Conservation (phyloP, 1,140 invertebrate species). For the Drosophila teissieri region DNA sequence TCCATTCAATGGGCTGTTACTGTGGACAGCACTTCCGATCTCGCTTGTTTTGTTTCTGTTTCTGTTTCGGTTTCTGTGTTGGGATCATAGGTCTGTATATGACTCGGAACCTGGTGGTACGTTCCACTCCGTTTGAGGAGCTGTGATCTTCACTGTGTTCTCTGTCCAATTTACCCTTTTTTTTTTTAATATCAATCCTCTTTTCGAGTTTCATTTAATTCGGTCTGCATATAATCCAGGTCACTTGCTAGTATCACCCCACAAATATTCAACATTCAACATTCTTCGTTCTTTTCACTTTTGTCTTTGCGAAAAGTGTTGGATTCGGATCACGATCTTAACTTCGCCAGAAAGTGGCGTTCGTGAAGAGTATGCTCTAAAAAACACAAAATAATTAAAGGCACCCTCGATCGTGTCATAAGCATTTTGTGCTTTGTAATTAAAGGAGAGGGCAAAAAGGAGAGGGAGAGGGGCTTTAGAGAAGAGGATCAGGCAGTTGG, state of each 20-base stretch:
- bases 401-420: conserved; percentile 58
- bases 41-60: not conserved
- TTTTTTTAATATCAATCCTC: not conserved
- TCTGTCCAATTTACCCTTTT: not conserved
- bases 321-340: conserved; percentile 23
- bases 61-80: not conserved
- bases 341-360: conserved; percentile 46
- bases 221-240: not conserved
- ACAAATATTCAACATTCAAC: not conserved
- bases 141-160: conserved; percentile 1
- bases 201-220: no score
- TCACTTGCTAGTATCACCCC: not conserved
- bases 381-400: conserved; percentile 17
- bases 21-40: conserved; percentile 20
- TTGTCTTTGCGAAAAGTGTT: not conserved
- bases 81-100: conserved; percentile 13
- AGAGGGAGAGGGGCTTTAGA: conserved; percentile 12
- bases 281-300: not conserved
- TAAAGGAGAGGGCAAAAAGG: conserved; percentile 57
- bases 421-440: conserved; percentile 66
- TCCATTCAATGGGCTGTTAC: conserved; percentile 3
- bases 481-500: conserved; percentile 12
- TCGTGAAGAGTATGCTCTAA: conserved; percentile 20
- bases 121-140: not conserved
- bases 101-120: conserved; percentile 1